A percentile compares a stretch with the other conserved stretches of the same genome.
Conservation (phyloP, 2,797 vertebrate genomes). For the Pseudomugil gertrudae region DNA sequence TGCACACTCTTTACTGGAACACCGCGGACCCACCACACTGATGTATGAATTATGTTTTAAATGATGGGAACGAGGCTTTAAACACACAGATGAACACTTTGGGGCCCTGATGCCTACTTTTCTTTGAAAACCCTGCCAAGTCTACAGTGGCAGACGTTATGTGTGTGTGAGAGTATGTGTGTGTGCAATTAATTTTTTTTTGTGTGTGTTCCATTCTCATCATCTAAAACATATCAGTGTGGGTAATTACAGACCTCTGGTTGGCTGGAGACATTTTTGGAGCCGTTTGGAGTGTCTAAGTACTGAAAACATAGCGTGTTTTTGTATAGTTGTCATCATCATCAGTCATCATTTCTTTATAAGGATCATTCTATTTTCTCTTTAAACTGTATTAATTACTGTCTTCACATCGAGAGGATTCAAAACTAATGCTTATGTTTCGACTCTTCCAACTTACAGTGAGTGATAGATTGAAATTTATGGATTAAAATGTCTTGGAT, state of each 20-base stretch:
- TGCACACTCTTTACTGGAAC: constrained; percentile 66
- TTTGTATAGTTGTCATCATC: constrained; percentile 28
- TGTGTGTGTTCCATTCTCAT: constrained; percentile 38
- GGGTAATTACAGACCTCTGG: constrained; percentile 61
- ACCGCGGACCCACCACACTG: constrained; percentile 62
- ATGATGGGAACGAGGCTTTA: constrained; percentile 61
- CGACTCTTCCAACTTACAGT: neutral
- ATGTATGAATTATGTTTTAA: constrained; percentile 66
- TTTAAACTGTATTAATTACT: neutral
- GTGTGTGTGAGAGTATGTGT: constrained; percentile 22
- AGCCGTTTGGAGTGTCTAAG: constrained; percentile 55
- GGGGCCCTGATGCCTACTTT: constrained; percentile 50
- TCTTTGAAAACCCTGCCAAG: constrained; percentile 71
- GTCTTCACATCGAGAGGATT: neutral
- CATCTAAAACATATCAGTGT: constrained; percentile 66
- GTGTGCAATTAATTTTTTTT: constrained; percentile 3
- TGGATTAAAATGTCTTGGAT: neutral
- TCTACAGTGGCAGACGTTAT: constrained; percentile 54
- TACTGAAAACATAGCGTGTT: constrained; percentile 36
- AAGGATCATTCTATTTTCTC: constrained; percentile 8
- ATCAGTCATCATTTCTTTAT: neutral
- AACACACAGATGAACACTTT: constrained; percentile 43
- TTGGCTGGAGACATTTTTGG: constrained; percentile 60
- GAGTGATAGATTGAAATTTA: neutral
- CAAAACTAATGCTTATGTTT: neutral